Conservation (phyloP, 2,888 invertebrate genomes). For the Drosophila koepferae region DNA sequence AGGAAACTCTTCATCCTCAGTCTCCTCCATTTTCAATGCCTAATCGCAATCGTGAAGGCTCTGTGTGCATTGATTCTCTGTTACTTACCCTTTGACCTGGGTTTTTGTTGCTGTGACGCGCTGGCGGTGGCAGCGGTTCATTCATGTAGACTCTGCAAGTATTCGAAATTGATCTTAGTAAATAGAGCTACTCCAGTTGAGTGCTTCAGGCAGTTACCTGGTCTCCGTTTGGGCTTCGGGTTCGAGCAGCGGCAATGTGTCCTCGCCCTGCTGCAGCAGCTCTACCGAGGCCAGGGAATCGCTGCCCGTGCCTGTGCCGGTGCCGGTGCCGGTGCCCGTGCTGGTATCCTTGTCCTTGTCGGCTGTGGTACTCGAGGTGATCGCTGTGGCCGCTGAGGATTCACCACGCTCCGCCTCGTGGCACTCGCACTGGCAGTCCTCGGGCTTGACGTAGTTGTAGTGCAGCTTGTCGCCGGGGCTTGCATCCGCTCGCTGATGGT, state of each 20-base stretch:
- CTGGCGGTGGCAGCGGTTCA: constrained; percentile 75
- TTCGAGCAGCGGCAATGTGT: constrained; percentile 86
- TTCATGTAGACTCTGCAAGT: constrained; percentile 84
- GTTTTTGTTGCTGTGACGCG: constrained; percentile 56
- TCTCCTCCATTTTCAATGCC: not conserved
- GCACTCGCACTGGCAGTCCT: constrained; percentile 95
- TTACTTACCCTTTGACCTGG: constrained; percentile 63
- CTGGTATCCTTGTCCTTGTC: constrained; percentile 55
- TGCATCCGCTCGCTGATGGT: constrained; percentile 39
- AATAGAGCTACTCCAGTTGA: not conserved
- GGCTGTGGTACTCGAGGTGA: constrained; percentile 8
- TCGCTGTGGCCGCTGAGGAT: constrained; percentile 47
- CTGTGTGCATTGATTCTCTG: no score
- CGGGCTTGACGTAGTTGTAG: constrained; percentile 93
- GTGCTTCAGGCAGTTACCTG: constrained; percentile 63
- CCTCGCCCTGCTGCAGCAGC: constrained; percentile 85
- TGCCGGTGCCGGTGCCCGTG: constrained; percentile 52
- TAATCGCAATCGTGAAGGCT: not conserved
- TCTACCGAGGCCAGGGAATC: constrained; percentile 82
- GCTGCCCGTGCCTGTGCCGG: constrained; percentile 59
- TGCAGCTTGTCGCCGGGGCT: constrained; percentile 85
- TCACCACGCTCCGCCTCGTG: constrained; percentile 87
- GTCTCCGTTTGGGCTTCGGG: constrained; percentile 82
- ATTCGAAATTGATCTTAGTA: not conserved
- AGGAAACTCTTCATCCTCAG: not conserved